A percentile compares a stretch with the other conserved stretches of the same genome.
These are phyloP conservation scores for Dascillus cervinus DNA, from an alignment of 2,888 invertebrate genomes.

Conservation along the genomic window DNA sequence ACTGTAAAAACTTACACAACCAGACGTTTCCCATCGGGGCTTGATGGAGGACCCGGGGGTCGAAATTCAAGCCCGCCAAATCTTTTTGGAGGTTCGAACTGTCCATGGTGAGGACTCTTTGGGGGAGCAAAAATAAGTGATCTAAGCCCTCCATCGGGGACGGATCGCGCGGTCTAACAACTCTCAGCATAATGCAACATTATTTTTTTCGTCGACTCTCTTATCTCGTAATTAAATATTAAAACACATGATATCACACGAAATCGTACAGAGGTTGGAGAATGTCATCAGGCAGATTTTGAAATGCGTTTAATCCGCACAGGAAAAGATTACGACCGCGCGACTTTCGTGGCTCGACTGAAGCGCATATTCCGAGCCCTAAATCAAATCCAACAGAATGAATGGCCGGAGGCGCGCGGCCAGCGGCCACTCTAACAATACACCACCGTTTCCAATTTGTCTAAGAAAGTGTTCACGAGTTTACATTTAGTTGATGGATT, in stretches of 20 bases:
- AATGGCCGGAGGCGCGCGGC: constrained; percentile 10
- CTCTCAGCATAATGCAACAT: constrained; percentile 24
- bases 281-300: too few species aligned
- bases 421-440: constrained; percentile 5
- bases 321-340: too few species aligned
- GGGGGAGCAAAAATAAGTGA: constrained; percentile 48
- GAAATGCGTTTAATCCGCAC: too few species aligned
- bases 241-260: neutral
- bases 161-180: constrained; percentile 24
- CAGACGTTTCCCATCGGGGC: constrained; percentile 51
- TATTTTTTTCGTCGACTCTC: too few species aligned
- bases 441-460: constrained; percentile 14
- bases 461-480: constrained; percentile 16
- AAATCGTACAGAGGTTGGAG: neutral
- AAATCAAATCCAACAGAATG: constrained; percentile 4
- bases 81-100: constrained; percentile 47
- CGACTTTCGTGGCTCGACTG: constrained; percentile 12
- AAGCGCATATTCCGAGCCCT: constrained; percentile 5
- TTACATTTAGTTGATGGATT: constrained; percentile 13
- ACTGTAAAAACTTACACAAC: constrained; percentile 44
- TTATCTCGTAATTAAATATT: too few species aligned
- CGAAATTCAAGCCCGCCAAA: constrained; percentile 49
- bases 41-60: constrained; percentile 46
- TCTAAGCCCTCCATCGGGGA: constrained; percentile 48
- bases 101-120: constrained; percentile 49